These are phyloP conservation scores for Sphenopsis melanotis DNA, from an alignment of 2,797 vertebrate species.

Conservation along the genomic window DNA sequence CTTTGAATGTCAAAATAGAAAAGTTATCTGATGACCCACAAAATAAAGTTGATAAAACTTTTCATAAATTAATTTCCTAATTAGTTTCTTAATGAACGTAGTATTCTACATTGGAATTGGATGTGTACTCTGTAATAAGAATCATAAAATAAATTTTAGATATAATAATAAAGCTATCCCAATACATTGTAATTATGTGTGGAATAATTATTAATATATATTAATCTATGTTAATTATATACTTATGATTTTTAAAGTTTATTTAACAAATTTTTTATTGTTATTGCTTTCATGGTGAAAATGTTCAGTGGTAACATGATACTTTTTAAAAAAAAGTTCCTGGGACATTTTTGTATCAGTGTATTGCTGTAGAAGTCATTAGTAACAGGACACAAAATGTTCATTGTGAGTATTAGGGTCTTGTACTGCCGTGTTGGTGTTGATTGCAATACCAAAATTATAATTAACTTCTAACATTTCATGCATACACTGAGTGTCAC, in stretches of 20 bases:
- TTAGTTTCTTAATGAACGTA: conserved; percentile 24
- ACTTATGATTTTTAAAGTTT: neutral
- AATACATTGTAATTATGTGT: neutral
- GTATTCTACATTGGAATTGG: neutral
- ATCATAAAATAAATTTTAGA: neutral
- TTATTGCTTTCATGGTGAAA: neutral
- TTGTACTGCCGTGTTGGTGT: neutral
- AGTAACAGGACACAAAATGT: neutral
- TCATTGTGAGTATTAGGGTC: neutral
- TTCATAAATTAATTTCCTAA: conserved; percentile 29
- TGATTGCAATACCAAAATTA: neutral
- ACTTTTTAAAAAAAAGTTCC: neutral
- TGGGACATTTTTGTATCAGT: neutral
- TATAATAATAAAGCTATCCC: no score
- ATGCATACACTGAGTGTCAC: neutral
- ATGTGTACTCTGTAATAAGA: neutral
- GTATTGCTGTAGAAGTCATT: neutral
- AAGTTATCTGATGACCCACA: conserved; percentile 33
- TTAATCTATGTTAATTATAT: neutral
- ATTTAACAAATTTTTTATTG: neutral
- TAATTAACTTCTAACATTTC: neutral
- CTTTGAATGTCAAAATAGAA: conserved; percentile 28
- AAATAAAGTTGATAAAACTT: conserved; percentile 31
- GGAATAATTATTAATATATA: neutral
- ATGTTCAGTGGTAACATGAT: neutral